Evolutionary conservation across 2,113 vertebrate genomes (phyloP).

Genomic region (Myrmecobius fasciatus): DNA sequence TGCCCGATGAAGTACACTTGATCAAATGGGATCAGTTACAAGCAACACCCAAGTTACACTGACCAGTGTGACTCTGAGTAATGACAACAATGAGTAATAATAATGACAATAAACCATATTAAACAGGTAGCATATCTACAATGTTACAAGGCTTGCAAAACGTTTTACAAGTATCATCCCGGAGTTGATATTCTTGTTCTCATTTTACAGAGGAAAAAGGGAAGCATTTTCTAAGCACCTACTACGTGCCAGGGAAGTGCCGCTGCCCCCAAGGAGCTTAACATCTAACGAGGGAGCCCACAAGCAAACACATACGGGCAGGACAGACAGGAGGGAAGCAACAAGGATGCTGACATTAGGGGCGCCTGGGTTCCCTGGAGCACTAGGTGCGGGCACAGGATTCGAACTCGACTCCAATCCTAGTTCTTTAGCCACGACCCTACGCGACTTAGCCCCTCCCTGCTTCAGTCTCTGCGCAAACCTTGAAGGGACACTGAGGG

Average conservation of each 20-base stretch:
- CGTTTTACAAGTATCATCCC: neutral
- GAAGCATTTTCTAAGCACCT: too few species aligned
- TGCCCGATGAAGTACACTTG: too few species aligned
- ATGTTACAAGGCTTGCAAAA: neutral
- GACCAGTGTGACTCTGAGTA: neutral
- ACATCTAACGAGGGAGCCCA: neutral
- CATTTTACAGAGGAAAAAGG: neutral
- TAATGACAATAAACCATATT: neutral
- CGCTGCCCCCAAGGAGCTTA: too few species aligned
- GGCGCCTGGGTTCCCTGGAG: too few species aligned
- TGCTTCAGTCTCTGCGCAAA: neutral
- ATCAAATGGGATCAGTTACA: neutral
- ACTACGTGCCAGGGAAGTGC: too few species aligned
- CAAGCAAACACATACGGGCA: too few species aligned
- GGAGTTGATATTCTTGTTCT: too few species aligned
- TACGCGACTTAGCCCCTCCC: neutral
- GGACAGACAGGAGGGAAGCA: neutral
- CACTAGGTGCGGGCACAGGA: neutral
- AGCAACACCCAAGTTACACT: neutral
- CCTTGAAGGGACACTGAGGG: neutral
- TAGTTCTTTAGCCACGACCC: neutral
- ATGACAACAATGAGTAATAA: neutral
- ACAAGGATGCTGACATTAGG: too few species aligned
- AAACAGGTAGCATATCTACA: neutral
- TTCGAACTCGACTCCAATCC: neutral